phyloP scores from a whole-genome alignment of 2,797 vertebrate species.

The Ctenochaetus hawaiiensis region DNA sequence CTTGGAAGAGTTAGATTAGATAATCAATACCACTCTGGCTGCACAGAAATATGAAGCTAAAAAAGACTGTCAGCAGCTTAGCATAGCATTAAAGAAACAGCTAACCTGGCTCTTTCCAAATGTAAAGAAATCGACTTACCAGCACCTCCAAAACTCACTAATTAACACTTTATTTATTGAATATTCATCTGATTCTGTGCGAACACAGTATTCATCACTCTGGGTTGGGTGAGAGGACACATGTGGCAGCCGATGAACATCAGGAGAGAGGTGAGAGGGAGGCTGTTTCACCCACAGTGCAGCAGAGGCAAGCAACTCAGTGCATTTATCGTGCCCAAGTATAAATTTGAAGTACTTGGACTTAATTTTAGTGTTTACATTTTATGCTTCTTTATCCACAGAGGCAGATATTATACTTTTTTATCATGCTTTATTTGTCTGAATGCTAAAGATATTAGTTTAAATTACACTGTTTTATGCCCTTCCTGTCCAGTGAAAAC shows the following conservation, averaged over 20 bases:
- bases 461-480: too few species aligned
- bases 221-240: slow-evolving; percentile 24
- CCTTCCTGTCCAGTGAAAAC: background rate
- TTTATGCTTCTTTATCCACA: background rate
- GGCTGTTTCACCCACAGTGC: slow-evolving; percentile 34
- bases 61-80: background rate
- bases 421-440: background rate
- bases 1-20: background rate
- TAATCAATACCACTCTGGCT: background rate
- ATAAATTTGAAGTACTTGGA: background rate
- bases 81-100: background rate
- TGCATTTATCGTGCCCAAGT: too few species aligned
- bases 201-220: slow-evolving; percentile 19
- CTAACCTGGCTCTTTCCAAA: background rate
- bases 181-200: slow-evolving; percentile 22
- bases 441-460: background rate
- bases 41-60: background rate
- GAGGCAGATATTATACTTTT: background rate
- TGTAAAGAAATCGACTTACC: background rate
- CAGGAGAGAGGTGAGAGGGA: slow-evolving; percentile 40
- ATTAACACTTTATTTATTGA: background rate
- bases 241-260: slow-evolving; percentile 11
- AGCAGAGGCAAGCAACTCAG: too few species aligned
- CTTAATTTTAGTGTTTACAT: background rate
- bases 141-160: background rate